These are phyloP conservation scores for Miniopterus natalensis DNA, from an alignment of 2,113 vertebrate species.

Conservation along the genomic window DNA sequence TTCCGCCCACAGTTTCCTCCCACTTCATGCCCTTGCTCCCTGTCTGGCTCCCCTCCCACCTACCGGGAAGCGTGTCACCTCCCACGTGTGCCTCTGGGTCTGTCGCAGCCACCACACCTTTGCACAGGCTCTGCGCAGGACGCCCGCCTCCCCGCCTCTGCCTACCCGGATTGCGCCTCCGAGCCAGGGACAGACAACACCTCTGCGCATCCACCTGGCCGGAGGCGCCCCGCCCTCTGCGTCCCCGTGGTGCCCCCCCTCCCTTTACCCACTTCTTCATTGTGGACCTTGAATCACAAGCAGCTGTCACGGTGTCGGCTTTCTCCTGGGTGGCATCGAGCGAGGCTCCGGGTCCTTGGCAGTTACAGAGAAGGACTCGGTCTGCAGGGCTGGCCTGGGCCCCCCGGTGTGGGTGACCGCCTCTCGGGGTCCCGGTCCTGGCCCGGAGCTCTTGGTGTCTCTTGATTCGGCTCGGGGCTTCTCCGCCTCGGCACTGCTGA, in stretches of 20 bases:
- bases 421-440: not conserved
- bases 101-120: not conserved
- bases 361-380: not conserved
- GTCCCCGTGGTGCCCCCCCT: not conserved
- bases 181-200: not conserved
- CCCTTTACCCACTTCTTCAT: not conserved
- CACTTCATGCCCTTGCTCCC: not conserved
- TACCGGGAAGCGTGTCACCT: not conserved
- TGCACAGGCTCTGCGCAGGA: not conserved
- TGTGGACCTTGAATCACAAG: not conserved
- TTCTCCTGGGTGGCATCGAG: not conserved
- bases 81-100: rapidly evolving
- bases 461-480: not conserved
- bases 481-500: not conserved
- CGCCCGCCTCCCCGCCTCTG: not conserved
- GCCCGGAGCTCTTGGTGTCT: not conserved
- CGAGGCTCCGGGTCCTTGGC: rapidly evolving
- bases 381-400: not conserved
- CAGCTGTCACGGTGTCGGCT: not conserved
- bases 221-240: not conserved
- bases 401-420: not conserved
- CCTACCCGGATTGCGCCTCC: not conserved
- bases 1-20: not conserved
- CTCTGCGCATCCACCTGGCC: rapidly evolving
- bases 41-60: too few species aligned